phyloP scores from a whole-genome alignment of 2,797 vertebrate genomes.

The Poecilia velifera region DNA sequence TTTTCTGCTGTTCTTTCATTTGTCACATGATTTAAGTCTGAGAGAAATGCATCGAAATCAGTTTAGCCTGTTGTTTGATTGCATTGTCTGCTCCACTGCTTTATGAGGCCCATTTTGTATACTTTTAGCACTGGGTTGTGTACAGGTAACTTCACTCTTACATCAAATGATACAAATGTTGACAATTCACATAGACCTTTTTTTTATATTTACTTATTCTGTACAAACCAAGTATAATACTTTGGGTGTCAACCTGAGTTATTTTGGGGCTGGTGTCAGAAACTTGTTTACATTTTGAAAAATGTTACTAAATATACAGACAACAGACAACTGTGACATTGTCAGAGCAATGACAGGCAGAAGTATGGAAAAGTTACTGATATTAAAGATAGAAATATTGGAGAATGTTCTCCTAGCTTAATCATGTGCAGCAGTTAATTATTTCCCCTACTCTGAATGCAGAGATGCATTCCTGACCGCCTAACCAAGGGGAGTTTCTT shows the following conservation, averaged over 20 bases:
- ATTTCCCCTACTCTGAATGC: not conserved
- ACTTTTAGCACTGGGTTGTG: constrained; percentile 2
- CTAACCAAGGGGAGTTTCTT: not conserved
- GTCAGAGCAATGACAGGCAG: not conserved
- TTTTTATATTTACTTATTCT: constrained; percentile 4
- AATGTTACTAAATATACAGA: not conserved
- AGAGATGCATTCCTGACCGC: not conserved
- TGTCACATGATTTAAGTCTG: constrained; percentile 10
- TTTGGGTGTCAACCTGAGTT: not conserved
- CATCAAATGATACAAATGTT: constrained; percentile 6
- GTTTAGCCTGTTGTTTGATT: constrained; percentile 2
- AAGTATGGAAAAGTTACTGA: not conserved
- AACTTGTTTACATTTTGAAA: not conserved
- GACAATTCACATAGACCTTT: constrained; percentile 1
- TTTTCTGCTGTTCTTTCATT: not conserved
- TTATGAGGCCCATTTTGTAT: not conserved
- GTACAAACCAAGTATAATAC: constrained; percentile 1
- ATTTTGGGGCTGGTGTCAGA: constrained; percentile 4
- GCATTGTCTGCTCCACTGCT: not conserved
- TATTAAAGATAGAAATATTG: not conserved
- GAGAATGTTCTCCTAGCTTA: not conserved
- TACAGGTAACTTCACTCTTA: constrained; percentile 1
- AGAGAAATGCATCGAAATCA: not conserved
- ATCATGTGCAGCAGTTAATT: not conserved
- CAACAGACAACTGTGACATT: not conserved